Evolutionary conservation across 2,113 vertebrate species (phyloP).

Genomic region (Synodontis membranacea): DNA sequence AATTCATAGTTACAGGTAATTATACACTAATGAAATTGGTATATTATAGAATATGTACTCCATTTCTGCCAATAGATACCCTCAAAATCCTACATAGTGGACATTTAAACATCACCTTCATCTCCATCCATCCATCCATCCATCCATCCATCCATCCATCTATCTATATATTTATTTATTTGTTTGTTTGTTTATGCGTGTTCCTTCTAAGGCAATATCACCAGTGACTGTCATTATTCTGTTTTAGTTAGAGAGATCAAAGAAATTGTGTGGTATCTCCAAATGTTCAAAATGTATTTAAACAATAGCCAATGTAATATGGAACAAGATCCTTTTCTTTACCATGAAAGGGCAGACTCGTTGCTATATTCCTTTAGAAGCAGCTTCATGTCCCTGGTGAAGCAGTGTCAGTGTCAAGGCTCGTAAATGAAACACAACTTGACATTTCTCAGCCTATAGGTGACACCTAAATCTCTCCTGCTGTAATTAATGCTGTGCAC

Average conservation of each 20-base stretch:
- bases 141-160: no score
- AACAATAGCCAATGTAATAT: background rate
- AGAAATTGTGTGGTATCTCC: background rate
- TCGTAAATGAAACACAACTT: background rate
- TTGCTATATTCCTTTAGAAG: background rate
- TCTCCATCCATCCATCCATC: no score
- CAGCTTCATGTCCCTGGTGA: background rate
- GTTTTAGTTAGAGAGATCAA: background rate
- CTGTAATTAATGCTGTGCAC: background rate
- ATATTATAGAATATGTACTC: no score
- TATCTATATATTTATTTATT: no score
- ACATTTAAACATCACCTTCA: no score
- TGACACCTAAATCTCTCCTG: background rate
- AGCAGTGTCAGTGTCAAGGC: background rate
- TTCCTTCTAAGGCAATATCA: background rate
- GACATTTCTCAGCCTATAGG: background rate
- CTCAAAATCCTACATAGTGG: no score
- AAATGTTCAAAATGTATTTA: background rate
- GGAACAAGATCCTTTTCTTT: background rate
- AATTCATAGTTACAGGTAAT: no score
- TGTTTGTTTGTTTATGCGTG: no score
- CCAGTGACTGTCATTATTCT: background rate
- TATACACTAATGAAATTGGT: no score
- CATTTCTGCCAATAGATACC: no score
- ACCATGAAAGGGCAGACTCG: background rate